phyloP scores from a whole-genome alignment of 2,797 vertebrate genomes.

The Trachurus trachurus region DNA sequence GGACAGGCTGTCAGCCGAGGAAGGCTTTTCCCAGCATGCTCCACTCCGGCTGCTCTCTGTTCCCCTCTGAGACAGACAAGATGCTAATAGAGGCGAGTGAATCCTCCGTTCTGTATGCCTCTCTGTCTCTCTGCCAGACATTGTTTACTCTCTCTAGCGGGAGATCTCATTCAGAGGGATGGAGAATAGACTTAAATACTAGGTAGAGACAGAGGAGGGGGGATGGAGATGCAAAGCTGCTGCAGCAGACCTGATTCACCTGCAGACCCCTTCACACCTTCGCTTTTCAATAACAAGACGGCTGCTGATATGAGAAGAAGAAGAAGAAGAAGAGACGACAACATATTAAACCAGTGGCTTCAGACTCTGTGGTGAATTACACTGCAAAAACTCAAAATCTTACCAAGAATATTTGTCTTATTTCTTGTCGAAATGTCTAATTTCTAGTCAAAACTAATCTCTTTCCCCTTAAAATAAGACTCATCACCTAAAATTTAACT shows the following conservation, averaged over 20 bases:
- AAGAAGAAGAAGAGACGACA: background rate
- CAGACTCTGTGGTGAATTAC: background rate
- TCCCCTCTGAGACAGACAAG: conserved; percentile 64
- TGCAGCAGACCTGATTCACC: conserved; percentile 13
- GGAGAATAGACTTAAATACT: conserved; percentile 79
- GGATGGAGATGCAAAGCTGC: conserved; percentile 16
- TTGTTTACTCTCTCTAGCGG: conserved; percentile 72
- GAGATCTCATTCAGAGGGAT: conserved; percentile 78
- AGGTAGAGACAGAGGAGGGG: background rate
- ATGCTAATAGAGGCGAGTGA: conserved; percentile 72
- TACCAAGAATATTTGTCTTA: too few relatives aligned
- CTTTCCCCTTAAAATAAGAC: too few relatives aligned
- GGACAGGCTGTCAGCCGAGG: conserved; percentile 22
- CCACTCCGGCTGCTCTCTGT: conserved; percentile 21
- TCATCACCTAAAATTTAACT: too few relatives aligned
- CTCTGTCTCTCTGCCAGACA: conserved; percentile 76
- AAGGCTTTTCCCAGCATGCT: conserved; percentile 30
- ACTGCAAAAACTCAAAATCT: too few relatives aligned
- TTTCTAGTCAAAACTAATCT: too few relatives aligned
- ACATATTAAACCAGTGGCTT: background rate
- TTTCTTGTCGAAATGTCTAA: too few relatives aligned
- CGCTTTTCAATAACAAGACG: background rate
- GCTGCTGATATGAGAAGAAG: background rate
- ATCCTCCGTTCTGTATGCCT: conserved; percentile 66
- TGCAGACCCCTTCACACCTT: conserved; percentile 19